Conservation (phyloP, 2,113 vertebrate genomes). For the Muscicapa adusta region DNA sequence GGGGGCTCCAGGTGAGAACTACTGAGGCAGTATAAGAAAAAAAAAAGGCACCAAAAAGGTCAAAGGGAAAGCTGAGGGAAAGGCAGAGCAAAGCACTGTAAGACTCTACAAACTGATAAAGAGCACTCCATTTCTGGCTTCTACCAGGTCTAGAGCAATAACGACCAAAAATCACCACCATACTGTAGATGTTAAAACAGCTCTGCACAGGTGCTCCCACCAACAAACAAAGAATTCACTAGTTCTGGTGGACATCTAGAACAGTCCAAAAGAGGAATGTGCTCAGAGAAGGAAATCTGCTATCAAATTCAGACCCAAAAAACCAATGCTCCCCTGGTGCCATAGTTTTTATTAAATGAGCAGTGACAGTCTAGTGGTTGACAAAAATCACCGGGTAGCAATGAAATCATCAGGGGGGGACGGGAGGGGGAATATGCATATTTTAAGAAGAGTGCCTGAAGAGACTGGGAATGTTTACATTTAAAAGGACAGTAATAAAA, state of each 20-base stretch:
- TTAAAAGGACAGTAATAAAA: background rate
- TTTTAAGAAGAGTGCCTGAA: background rate
- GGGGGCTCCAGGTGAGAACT: background rate
- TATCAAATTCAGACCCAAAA: background rate
- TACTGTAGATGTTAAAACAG: background rate
- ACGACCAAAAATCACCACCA: background rate
- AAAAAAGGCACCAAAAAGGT: background rate
- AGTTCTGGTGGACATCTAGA: background rate
- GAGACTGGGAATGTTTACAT: background rate
- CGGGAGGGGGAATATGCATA: accelerated
- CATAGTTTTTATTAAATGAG: background rate
- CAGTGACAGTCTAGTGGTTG: background rate
- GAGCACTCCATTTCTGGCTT: background rate
- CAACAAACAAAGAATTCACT: background rate
- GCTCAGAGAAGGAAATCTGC: background rate
- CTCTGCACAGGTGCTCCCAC: background rate
- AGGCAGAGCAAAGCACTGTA: background rate
- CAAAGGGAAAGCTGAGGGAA: background rate
- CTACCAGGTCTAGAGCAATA: background rate
- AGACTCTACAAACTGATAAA: background rate
- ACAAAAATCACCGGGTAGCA: background rate
- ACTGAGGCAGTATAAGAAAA: background rate
- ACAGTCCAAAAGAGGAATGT: background rate
- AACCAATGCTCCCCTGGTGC: background rate
- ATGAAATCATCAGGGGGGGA: accelerated